phyloP scores from a whole-genome alignment of 2,888 invertebrate species.

The Lutraria lutraria region DNA sequence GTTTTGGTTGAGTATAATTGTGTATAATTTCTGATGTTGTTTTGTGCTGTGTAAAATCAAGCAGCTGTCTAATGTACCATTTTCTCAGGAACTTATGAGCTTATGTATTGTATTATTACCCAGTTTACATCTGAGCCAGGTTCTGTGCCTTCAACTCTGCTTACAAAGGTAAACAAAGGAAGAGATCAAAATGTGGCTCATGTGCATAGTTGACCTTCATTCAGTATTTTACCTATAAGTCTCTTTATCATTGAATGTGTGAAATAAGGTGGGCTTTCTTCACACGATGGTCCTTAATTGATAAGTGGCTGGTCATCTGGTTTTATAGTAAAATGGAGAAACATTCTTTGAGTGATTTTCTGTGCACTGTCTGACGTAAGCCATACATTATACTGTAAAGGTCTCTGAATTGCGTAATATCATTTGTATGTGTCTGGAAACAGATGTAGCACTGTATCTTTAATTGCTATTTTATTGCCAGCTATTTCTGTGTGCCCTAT shows the following conservation, averaged over 20 bases:
- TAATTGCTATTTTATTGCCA: neutral
- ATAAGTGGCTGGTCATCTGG: no score
- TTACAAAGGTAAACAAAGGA: no score
- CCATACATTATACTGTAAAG: neutral
- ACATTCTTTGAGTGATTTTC: neutral
- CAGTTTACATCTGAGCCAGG: no score
- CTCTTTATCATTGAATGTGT: no score
- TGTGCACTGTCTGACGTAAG: neutral
- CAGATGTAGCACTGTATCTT: conserved; percentile 12
- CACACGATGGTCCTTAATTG: no score
- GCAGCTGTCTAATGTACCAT: neutral
- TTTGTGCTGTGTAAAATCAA: neutral
- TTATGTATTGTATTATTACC: neutral
- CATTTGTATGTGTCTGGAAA: neutral
- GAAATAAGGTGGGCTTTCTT: no score
- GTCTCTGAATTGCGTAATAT: conserved; percentile 3
- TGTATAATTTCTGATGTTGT: no score
- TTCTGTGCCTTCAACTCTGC: no score
- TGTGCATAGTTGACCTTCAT: no score
- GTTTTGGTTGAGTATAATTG: no score
- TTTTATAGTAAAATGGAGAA: neutral
- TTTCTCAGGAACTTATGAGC: neutral
- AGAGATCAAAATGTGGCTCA: no score
- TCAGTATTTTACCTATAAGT: no score
- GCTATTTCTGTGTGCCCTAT: neutral